These are phyloP conservation scores for Polydrusus tereticollis DNA, from an alignment of 2,888 invertebrate genomes.

Conservation along the genomic window DNA sequence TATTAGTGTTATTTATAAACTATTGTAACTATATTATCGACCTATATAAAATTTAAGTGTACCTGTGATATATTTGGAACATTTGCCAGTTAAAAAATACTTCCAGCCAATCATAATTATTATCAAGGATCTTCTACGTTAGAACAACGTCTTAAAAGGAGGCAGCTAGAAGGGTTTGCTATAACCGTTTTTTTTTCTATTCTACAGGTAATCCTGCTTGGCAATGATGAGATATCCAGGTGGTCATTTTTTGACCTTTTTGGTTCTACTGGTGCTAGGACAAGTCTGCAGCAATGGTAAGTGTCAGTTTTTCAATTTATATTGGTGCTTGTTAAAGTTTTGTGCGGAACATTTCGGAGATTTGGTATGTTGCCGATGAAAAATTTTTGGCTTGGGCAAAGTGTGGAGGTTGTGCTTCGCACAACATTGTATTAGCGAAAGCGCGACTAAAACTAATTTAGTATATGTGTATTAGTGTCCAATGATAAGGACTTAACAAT, in stretches of 20 bases:
- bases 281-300: constrained; percentile 66
- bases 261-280: constrained; percentile 62
- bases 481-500: too few species aligned
- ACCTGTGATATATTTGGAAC: constrained; percentile 26
- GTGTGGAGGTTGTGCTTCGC: too few species aligned
- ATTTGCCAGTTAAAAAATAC: background rate
- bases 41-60: constrained; percentile 23
- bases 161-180: constrained; percentile 40
- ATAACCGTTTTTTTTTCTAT: constrained; percentile 42
- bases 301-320: constrained; percentile 57
- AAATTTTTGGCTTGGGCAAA: background rate
- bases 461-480: too few species aligned
- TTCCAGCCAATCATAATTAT: background rate
- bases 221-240: constrained; percentile 50
- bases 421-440: too few species aligned
- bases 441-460: too few species aligned
- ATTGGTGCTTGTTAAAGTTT: constrained; percentile 15
- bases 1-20: background rate
- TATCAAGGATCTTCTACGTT: background rate
- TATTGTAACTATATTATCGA: background rate
- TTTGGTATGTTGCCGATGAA: background rate
- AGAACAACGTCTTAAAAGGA: background rate
- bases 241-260: constrained; percentile 60
- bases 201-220: constrained; percentile 40
- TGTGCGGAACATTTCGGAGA: background rate